Evolutionary conservation across 2,113 vertebrate species (phyloP).

Genomic region (Noturus placidus): DNA sequence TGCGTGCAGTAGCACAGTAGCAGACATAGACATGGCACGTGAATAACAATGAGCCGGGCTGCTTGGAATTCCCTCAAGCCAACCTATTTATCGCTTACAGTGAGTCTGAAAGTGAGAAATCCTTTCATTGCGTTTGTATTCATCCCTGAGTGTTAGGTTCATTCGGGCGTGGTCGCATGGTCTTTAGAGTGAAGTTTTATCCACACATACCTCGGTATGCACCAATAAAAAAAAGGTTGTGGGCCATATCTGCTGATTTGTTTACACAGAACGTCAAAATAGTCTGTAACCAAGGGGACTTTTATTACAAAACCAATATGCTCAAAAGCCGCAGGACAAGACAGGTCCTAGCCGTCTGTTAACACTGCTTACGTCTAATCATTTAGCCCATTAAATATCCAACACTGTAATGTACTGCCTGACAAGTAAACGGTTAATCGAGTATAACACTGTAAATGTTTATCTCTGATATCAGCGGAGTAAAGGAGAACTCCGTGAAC

Average conservation of each 20-base stretch:
- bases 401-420: not conserved
- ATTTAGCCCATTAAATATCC: slow-evolving; percentile 1
- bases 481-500: not conserved
- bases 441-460: not conserved
- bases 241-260: slow-evolving; percentile 14
- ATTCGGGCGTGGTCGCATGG: slow-evolving; percentile 8
- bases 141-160: not conserved
- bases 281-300: slow-evolving; percentile 27
- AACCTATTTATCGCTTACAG: slow-evolving; percentile 20
- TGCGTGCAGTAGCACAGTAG: not conserved
- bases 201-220: not conserved
- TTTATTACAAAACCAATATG: slow-evolving; percentile 3
- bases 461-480: not conserved
- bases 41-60: slow-evolving; percentile 27
- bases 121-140: slow-evolving; percentile 12
- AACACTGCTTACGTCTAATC: not conserved
- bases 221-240: not conserved
- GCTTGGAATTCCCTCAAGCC: slow-evolving; percentile 38
- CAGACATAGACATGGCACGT: not conserved
- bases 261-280: slow-evolving; percentile 18
- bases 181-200: not conserved
- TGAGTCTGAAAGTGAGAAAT: slow-evolving; percentile 25
- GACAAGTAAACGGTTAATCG: not conserved
- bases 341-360: slow-evolving; percentile 17
- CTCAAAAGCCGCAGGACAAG: not conserved